Evolutionary conservation across 2,797 vertebrate genomes (phyloP).

Genomic region (Danio kyathit): DNA sequence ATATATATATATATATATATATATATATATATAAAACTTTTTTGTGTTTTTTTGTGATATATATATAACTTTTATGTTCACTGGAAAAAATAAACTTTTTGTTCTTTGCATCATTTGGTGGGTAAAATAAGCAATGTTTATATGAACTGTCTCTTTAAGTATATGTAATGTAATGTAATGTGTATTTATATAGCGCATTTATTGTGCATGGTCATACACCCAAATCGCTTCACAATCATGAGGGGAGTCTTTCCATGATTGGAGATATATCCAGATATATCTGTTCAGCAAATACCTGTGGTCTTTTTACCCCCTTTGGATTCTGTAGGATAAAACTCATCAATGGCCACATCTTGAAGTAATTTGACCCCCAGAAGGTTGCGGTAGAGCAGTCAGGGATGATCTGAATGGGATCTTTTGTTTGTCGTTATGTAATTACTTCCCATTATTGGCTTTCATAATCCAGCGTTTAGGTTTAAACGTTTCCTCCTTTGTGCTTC

Average conservation of each 20-base stretch:
- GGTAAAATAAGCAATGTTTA: background rate
- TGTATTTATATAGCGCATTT: no score
- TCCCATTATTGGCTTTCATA: background rate
- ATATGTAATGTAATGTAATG: no score
- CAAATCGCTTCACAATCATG: no score
- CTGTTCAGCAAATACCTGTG: background rate
- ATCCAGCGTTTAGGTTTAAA: background rate
- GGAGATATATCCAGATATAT: no score
- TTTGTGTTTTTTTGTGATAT: no score
- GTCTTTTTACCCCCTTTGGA: background rate
- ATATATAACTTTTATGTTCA: no score
- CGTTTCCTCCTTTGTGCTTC: background rate
- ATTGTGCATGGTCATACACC: no score
- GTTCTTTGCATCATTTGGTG: background rate
- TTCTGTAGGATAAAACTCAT: background rate
- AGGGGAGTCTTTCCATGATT: no score
- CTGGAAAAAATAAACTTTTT: no score
- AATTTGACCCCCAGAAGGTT: background rate
- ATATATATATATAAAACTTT: no score
- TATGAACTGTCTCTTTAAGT: no score
- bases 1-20: no score
- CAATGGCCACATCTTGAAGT: background rate
- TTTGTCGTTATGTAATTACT: background rate
- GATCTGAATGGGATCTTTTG: constrained; percentile 17
- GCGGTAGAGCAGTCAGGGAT: background rate